Percentiles rank a stretch among this genome's conserved stretches.
phyloP scores from a whole-genome alignment of 2,113 vertebrate genomes.

The Varanus komodoensis region DNA sequence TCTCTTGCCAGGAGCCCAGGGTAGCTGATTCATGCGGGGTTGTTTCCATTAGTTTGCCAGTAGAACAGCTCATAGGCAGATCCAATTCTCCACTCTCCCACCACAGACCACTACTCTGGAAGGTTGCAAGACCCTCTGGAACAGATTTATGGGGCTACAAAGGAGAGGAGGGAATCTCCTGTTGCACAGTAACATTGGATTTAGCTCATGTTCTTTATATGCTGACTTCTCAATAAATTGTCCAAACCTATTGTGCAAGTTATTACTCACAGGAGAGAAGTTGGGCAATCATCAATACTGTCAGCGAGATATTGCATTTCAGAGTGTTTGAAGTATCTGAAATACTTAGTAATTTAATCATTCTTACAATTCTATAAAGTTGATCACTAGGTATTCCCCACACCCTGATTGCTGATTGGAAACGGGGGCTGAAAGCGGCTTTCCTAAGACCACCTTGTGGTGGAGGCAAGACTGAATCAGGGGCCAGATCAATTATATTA shows the following conservation, averaged over 20 bases:
- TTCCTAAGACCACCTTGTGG: background rate
- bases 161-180: background rate
- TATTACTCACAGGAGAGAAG: background rate
- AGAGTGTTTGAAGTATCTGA: background rate
- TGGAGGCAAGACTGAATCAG: background rate
- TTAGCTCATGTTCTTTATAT: background rate
- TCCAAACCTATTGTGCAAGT: background rate
- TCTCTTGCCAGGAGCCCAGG: too few relatives aligned
- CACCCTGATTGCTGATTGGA: background rate
- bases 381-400: background rate
- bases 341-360: background rate
- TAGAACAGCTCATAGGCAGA: too few relatives aligned
- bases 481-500: background rate
- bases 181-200: too few relatives aligned
- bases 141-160: background rate
- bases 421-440: background rate
- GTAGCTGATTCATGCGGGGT: too few relatives aligned
- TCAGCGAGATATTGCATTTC: background rate
- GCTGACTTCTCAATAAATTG: background rate
- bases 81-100: too few relatives aligned
- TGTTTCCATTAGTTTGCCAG: too few relatives aligned
- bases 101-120: too few relatives aligned
- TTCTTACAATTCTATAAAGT: background rate
- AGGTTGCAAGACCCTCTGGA: too few relatives aligned
- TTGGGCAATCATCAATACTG: background rate